Evolutionary conservation across 2,113 vertebrate genomes (phyloP).

Genomic region (Myocastor coypus): DNA sequence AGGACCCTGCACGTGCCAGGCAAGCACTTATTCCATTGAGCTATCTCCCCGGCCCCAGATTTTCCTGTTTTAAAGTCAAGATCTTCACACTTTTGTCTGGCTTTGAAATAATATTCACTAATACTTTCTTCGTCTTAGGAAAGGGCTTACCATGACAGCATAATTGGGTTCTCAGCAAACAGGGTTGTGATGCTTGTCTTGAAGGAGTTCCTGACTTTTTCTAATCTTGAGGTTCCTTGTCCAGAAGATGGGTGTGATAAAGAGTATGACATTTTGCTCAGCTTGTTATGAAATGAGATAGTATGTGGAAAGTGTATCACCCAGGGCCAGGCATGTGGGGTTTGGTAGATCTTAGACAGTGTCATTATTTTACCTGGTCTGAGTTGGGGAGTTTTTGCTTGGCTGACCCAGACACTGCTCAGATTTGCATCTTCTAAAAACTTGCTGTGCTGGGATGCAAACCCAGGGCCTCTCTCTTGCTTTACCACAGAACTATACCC

Average conservation of each 20-base stretch:
- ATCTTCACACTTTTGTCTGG: not conserved
- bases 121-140: not conserved
- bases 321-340: not conserved
- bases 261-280: not conserved
- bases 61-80: slow-evolving; percentile 9
- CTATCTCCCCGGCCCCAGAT: not conserved
- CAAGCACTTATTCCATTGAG: too few species aligned
- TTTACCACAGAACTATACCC: not conserved
- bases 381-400: not conserved
- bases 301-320: not conserved
- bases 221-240: not conserved
- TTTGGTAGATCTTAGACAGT: not conserved
- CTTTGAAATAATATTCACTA: slow-evolving; percentile 20
- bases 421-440: not conserved
- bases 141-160: too few species aligned
- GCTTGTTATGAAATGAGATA: not conserved
- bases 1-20: too few species aligned
- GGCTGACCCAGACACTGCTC: not conserved
- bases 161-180: too few species aligned
- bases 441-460: not conserved
- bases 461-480: not conserved
- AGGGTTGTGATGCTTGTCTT: not conserved
- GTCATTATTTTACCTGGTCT: not conserved
- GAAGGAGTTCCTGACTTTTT: not conserved
- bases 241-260: not conserved